phyloP scores from a whole-genome alignment of 2,888 invertebrate species.

The Elysia crispata region DNA sequence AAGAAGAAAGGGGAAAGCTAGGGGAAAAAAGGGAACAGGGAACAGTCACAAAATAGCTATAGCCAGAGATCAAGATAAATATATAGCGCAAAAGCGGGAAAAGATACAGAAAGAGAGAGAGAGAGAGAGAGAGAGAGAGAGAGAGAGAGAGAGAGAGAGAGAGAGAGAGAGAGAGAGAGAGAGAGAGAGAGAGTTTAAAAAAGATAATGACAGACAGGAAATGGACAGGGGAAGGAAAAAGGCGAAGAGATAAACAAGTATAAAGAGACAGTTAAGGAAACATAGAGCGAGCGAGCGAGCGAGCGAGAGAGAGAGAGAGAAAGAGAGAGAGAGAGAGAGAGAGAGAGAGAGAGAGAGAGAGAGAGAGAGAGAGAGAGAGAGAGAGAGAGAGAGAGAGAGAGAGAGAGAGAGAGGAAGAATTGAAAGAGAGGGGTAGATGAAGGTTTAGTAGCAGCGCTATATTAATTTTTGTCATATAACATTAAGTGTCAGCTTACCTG shows the following conservation, averaged over 20 bases:
- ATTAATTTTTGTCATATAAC: background rate
- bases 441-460: too few relatives aligned
- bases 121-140: background rate
- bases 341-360: conserved; percentile 28
- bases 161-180: conserved; percentile 25
- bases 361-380: conserved; percentile 35
- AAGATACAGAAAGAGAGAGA: too few relatives aligned
- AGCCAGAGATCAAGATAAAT: too few relatives aligned
- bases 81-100: too few relatives aligned
- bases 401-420: conserved; percentile 10
- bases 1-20: too few relatives aligned
- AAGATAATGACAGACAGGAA: conserved; percentile 10
- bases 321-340: conserved; percentile 23
- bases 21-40: too few relatives aligned
- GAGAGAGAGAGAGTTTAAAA: conserved; percentile 19
- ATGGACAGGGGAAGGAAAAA: conserved; percentile 14
- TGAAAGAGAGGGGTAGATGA: conserved; percentile 9
- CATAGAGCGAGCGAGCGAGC: background rate
- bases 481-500: too few relatives aligned
- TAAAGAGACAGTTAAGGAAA: conserved; percentile 17
- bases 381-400: conserved; percentile 19
- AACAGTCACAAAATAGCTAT: too few relatives aligned
- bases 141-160: conserved; percentile 22
- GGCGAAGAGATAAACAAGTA: conserved; percentile 24
- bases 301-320: conserved; percentile 22